phyloP scores from a whole-genome alignment of 2,888 invertebrate genomes.

The Sturmia bella region DNA sequence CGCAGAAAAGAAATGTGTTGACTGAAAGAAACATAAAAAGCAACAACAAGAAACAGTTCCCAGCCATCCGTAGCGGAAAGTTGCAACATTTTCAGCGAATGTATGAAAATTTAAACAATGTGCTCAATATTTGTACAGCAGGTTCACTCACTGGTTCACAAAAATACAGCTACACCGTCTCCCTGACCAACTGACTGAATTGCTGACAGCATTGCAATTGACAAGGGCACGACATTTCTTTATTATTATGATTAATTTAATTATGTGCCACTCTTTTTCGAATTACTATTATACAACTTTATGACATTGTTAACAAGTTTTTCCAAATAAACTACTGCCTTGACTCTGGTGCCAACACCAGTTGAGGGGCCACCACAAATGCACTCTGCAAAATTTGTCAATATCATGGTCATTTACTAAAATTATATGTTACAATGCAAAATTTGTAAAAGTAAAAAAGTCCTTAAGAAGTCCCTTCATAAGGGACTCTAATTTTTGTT shows the following conservation, averaged over 20 bases:
- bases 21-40: slow-evolving; percentile 1
- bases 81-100: slow-evolving; percentile 47
- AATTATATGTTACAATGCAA: too few relatives aligned
- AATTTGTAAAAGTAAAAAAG: too few relatives aligned
- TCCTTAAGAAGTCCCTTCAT: too few relatives aligned
- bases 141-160: background rate
- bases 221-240: slow-evolving; percentile 45
- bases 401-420: too few relatives aligned
- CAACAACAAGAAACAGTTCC: slow-evolving; percentile 1
- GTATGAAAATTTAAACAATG: background rate
- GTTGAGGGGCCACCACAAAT: too few relatives aligned
- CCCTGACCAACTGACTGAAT: slow-evolving; percentile 1
- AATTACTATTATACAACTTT: background rate
- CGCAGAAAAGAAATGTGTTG: slow-evolving; percentile 48
- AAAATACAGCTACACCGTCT: background rate
- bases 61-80: slow-evolving; percentile 34
- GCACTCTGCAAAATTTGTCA: too few relatives aligned
- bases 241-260: slow-evolving; percentile 40
- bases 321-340: slow-evolving; percentile 2
- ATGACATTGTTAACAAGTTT: background rate
- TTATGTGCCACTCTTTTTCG: slow-evolving; percentile 31
- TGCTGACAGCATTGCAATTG: background rate
- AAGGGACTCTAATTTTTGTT: too few relatives aligned
- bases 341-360: slow-evolving; percentile 42
- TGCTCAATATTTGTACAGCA: slow-evolving; percentile 5